Conservation (phyloP, 37 sponge, comb jelly and placozoan species). For the Spongilla lacustris region DNA sequence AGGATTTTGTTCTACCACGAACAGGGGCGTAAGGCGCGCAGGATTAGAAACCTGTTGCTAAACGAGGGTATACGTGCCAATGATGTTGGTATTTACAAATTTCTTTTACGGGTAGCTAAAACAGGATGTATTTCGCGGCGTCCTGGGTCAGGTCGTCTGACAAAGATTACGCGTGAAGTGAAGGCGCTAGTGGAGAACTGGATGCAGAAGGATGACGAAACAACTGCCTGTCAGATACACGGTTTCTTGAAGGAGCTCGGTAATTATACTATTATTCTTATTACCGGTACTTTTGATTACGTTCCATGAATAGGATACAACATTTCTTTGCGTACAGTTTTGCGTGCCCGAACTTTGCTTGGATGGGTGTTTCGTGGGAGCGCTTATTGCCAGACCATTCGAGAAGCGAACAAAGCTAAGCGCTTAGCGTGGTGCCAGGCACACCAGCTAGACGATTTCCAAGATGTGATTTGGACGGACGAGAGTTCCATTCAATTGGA, state of each 20-base stretch:
- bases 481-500: slow-evolving; percentile 40
- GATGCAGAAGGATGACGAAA: slow-evolving; percentile 44
- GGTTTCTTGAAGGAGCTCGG: too few relatives aligned
- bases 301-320: too few relatives aligned
- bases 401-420: slow-evolving; percentile 20
- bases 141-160: slow-evolving; percentile 29
- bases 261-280: too few relatives aligned
- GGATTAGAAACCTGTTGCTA: not conserved
- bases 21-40: not conserved
- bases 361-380: slow-evolving; percentile 43
- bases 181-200: slow-evolving; percentile 8
- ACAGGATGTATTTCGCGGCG: not conserved
- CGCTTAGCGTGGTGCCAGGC: slow-evolving; percentile 12
- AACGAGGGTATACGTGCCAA: not conserved
- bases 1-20: not conserved
- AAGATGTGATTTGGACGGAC: slow-evolving; percentile 44
- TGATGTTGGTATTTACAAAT: too few relatives aligned
- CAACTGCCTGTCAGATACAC: slow-evolving; percentile 35
- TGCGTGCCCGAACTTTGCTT: slow-evolving; percentile 4
- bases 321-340: too few relatives aligned
- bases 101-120: too few relatives aligned
- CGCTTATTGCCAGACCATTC: slow-evolving; percentile 41
- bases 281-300: too few relatives aligned
- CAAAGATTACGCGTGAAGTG: slow-evolving; percentile 11
- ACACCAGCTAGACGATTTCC: slow-evolving; percentile 3